phyloP scores from a whole-genome alignment of 2,797 vertebrate species.

The Lindbergichthys nudifrons region DNA sequence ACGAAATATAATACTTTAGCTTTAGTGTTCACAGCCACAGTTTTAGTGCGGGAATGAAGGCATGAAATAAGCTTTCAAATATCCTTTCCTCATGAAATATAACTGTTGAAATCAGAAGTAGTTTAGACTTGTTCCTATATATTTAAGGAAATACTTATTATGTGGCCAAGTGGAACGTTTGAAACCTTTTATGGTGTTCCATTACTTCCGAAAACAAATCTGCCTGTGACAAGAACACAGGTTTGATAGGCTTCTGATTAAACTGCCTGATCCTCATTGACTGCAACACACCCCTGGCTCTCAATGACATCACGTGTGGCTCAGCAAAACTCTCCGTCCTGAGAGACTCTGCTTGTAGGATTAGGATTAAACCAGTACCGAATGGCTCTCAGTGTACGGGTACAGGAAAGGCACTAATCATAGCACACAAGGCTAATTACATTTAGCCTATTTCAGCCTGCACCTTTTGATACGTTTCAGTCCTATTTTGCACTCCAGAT shows the following conservation, averaged over 20 bases:
- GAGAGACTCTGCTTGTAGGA: slow-evolving; percentile 63
- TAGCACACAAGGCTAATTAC: slow-evolving; percentile 58
- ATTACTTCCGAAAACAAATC: slow-evolving; percentile 29
- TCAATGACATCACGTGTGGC: slow-evolving; percentile 55
- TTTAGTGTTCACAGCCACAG: slow-evolving; percentile 39
- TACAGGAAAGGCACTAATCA: slow-evolving; percentile 47
- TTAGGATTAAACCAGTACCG: slow-evolving; percentile 73
- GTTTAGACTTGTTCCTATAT: background rate
- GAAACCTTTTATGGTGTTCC: background rate
- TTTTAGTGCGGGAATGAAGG: slow-evolving; percentile 41
- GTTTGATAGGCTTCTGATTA: slow-evolving; percentile 52
- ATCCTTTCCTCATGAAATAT: background rate
- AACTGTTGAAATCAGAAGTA: slow-evolving; percentile 11
- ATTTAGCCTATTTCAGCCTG: slow-evolving; percentile 48
- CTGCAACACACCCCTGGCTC: slow-evolving; percentile 38
- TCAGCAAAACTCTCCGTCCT: slow-evolving; percentile 49
- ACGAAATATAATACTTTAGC: slow-evolving; percentile 46
- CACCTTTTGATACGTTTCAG: slow-evolving; percentile 30
- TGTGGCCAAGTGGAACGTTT: background rate
- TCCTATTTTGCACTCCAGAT: slow-evolving; percentile 25
- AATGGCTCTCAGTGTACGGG: slow-evolving; percentile 56
- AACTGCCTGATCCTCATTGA: slow-evolving; percentile 56
- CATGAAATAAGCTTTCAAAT: slow-evolving; percentile 26
- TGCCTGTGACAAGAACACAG: slow-evolving; percentile 26
- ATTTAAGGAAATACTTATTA: background rate